phyloP scores from a whole-genome alignment of 2,888 invertebrate genomes.

The Leistus spinibarbis region DNA sequence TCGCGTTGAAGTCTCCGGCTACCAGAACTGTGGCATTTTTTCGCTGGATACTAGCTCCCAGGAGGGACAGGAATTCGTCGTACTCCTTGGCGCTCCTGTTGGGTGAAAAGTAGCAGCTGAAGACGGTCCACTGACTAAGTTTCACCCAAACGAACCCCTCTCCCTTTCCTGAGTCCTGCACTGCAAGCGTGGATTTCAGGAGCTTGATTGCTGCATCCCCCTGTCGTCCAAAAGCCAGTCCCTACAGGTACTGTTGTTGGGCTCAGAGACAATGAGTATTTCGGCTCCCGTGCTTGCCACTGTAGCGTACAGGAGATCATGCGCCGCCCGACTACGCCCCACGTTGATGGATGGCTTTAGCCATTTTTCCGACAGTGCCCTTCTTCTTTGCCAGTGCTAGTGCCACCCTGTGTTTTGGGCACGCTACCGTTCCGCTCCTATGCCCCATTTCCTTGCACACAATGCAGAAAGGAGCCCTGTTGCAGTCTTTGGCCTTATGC shows the following conservation, averaged over 20 bases:
- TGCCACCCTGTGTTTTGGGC: too few species aligned
- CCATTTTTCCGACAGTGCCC: neutral
- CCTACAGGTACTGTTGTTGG: neutral
- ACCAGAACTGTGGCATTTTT: too few species aligned
- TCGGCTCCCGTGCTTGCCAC: neutral
- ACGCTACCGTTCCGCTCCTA: too few species aligned
- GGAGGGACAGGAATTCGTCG: neutral
- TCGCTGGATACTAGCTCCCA: neutral
- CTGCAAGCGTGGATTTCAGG: neutral
- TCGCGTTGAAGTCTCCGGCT: too few species aligned
- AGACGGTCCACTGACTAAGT: neutral
- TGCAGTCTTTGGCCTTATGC: neutral
- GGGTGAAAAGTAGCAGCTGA: constrained; percentile 16
- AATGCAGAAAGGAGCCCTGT: too few species aligned
- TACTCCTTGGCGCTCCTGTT: neutral
- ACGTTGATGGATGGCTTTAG: neutral
- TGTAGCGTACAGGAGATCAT: neutral
- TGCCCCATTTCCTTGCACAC: too few species aligned
- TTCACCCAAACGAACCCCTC: neutral
- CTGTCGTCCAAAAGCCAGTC: neutral
- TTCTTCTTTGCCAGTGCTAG: neutral
- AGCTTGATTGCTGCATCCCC: neutral
- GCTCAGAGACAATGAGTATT: neutral
- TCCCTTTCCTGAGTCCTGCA: neutral
- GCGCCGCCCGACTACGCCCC: neutral